phyloP scores from a whole-genome alignment of 2,113 vertebrate genomes.

The Anguilla rostrata region DNA sequence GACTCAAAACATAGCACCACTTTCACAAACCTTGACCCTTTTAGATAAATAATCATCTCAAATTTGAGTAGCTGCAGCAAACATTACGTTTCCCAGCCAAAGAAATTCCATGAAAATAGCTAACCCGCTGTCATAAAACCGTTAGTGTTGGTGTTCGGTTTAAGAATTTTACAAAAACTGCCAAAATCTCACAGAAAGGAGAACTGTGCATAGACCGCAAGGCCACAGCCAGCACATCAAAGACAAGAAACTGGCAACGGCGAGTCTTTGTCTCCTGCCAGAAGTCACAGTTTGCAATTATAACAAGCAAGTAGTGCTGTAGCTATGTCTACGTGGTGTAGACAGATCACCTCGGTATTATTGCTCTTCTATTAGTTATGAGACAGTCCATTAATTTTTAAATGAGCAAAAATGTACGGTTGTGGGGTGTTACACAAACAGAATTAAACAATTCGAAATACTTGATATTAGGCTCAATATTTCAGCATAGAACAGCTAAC shows the following conservation, averaged over 20 bases:
- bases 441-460: too few species aligned
- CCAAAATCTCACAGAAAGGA: neutral
- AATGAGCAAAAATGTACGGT: neutral
- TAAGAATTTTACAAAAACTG: neutral
- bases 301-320: neutral
- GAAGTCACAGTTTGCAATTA: neutral
- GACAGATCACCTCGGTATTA: too few species aligned
- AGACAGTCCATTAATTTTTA: neutral
- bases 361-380: neutral
- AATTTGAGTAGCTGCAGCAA: neutral
- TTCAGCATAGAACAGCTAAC: too few species aligned
- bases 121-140: neutral
- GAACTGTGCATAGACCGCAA: neutral
- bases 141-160: neutral
- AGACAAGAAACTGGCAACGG: neutral
- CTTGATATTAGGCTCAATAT: too few species aligned
- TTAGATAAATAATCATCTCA: neutral
- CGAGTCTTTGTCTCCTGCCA: neutral
- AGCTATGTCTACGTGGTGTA: too few species aligned
- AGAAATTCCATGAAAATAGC: neutral
- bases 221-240: neutral
- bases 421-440: neutral
- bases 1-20: neutral
- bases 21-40: neutral
- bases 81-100: neutral